phyloP scores from a whole-genome alignment of 2,113 vertebrate species.

The Oncorhynchus gorbuscha region DNA sequence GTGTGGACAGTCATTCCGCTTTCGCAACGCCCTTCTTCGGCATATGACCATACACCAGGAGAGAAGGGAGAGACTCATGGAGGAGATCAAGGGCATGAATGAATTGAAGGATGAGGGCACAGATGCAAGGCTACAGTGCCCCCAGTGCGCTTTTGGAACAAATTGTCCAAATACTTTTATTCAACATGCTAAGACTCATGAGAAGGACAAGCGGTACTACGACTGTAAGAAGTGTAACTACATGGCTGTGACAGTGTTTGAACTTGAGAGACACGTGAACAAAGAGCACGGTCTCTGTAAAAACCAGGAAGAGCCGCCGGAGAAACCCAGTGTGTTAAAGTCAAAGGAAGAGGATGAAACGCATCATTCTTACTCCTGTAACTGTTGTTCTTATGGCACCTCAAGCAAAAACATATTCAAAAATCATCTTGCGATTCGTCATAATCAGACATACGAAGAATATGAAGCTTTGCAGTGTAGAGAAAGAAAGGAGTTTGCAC shows the following conservation, averaged over 20 bases:
- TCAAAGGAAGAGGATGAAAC: neutral
- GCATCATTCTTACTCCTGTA: constrained; percentile 73
- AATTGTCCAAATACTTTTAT: constrained; percentile 92
- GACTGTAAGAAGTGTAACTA: constrained; percentile 92
- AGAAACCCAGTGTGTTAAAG: too few species aligned
- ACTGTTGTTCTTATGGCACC: constrained; percentile 86
- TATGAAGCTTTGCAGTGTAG: constrained; percentile 25
- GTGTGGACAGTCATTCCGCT: constrained; percentile 88
- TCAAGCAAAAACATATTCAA: constrained; percentile 84
- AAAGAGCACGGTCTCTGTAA: constrained; percentile 78
- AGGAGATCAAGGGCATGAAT: constrained; percentile 82
- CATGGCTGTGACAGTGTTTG: constrained; percentile 82
- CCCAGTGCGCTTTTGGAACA: constrained; percentile 92
- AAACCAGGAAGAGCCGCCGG: neutral
- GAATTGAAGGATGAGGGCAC: constrained; percentile 85
- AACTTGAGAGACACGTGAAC: constrained; percentile 84
- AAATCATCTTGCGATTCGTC: constrained; percentile 85
- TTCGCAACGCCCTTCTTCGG: constrained; percentile 84
- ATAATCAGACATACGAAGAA: constrained; percentile 69
- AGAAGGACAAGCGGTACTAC: constrained; percentile 89
- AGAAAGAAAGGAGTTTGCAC: constrained; percentile 25
- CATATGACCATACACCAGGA: constrained; percentile 90
- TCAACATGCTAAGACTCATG: constrained; percentile 90
- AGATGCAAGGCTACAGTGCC: constrained; percentile 84
- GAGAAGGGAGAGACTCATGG: constrained; percentile 81